Base-by-base conservation (phyloP, 2,888 invertebrate genomes). In the Odontocolon sp. region DNA sequence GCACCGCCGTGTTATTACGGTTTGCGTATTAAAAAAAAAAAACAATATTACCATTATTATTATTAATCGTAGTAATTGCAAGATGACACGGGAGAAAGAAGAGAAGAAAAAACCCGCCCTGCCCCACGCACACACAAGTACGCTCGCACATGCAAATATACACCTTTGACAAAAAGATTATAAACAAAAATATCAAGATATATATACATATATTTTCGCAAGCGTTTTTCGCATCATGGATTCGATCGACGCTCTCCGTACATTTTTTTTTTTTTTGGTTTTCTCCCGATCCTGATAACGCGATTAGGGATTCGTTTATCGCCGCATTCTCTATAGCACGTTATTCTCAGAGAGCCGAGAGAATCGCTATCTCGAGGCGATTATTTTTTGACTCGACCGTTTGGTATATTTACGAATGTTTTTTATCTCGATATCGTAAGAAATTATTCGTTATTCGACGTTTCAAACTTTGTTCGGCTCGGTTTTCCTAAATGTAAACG, bases 361-460 rank as follows among this genome's bases (percentile, higher is more conserved):
- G 79, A 81, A 78, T 81, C 77, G 80, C 78, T 77, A 79, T 87
- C 85, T 82, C 83, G 45, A 66, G 57, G 36, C 52, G 82, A 86
- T 86, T 50, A 87, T 86, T 87, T 88, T 87, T 87, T 80, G 84
- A 87, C 85, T 86, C 82, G 84, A 88, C 85, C 86, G 82, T 87
- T 87, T 85, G 84, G 82, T 85, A n/a, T n/a, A 85, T 84, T 84
- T 83, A 85, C 77, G 80, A 84, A 85, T 83, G 83, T 86, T 87
- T 81, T 87, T 86, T 86, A 86, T 66, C 84, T 84, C 82, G 86
- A 84, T 85, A 84, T 81, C 83, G 78, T 82, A 85, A 85, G 82
- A 77, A 82, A 81, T 69, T 69, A 77, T 78, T 61, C 77, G 77
- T 73, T 31, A 45, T 31, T 28, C 47, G 21, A 36, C 42, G 11